Evolutionary conservation across 2,888 invertebrate species (phyloP).

Genomic region (Trachelus iudaicus): DNA sequence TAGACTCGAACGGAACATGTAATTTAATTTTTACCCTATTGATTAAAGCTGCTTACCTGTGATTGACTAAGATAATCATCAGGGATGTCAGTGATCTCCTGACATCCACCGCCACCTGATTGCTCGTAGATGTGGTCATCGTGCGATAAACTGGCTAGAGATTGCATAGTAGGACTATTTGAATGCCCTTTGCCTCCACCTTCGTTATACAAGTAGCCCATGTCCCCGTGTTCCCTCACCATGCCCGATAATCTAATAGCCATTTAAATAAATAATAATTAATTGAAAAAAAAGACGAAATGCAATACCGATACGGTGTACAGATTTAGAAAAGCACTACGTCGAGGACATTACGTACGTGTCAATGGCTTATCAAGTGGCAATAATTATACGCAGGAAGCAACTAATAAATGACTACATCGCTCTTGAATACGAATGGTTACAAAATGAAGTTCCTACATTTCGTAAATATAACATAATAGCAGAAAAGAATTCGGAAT

Average conservation of each 20-base stretch:
- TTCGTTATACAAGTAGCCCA: constrained; percentile 61
- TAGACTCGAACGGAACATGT: neutral
- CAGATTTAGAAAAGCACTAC: neutral
- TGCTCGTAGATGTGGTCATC: constrained; percentile 62
- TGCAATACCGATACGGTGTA: neutral
- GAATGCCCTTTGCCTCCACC: constrained; percentile 61
- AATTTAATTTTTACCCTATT: neutral
- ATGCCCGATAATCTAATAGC: constrained; percentile 52
- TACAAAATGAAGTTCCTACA: neutral
- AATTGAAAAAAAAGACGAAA: neutral
- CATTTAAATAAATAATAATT: neutral
- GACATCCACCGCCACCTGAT: constrained; percentile 57
- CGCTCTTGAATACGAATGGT: neutral
- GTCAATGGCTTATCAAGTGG: neutral
- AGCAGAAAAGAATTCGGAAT: neutral
- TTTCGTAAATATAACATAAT: neutral
- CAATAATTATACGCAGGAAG: neutral
- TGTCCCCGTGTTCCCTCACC: constrained; percentile 60
- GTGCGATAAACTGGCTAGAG: constrained; percentile 57
- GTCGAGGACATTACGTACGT: neutral
- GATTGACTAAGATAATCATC: constrained; percentile 87
- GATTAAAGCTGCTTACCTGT: constrained; percentile 64
- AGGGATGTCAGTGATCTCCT: constrained; percentile 86
- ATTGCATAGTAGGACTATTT: constrained; percentile 65
- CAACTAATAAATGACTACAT: neutral